Evolutionary conservation across 2,113 vertebrate species (phyloP).

Genomic region (Ibidorhyncha struthersii): DNA sequence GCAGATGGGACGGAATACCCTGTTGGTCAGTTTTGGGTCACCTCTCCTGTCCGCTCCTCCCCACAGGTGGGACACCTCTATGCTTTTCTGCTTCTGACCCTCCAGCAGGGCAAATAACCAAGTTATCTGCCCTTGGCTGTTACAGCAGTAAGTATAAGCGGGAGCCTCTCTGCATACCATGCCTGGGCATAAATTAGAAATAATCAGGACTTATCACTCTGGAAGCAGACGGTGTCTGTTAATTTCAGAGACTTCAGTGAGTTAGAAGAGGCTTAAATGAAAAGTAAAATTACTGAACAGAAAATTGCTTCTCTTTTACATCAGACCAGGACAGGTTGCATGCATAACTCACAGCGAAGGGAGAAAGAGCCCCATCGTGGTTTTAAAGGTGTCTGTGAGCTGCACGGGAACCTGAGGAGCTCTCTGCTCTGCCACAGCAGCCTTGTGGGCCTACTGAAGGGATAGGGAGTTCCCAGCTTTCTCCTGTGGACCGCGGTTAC

Average conservation of each 20-base stretch:
- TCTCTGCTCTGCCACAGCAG: not conserved
- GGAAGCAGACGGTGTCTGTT: not conserved
- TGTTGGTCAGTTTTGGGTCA: not conserved
- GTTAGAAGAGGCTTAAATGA: too few species aligned
- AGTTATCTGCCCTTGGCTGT: not conserved
- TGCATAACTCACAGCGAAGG: fast-evolving
- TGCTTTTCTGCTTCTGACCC: not conserved
- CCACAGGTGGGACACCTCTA: not conserved
- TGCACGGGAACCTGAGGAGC: not conserved
- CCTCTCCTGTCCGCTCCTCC: not conserved
- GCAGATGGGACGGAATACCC: not conserved
- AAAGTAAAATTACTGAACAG: too few species aligned
- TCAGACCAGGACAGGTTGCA: too few species aligned
- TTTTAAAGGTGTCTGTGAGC: not conserved
- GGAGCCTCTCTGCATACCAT: not conserved
- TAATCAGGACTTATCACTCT: not conserved
- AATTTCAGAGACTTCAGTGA: too few species aligned
- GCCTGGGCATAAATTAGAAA: too few species aligned
- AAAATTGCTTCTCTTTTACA: too few species aligned
- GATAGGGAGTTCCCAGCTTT: not conserved
- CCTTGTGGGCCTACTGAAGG: not conserved
- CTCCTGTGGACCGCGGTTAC: fast-evolving
- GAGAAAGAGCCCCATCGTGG: not conserved
- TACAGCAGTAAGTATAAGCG: not conserved
- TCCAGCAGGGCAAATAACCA: not conserved